Evolutionary conservation across 2,888 invertebrate genomes (phyloP).

Genomic region (Agonopterix arenella): DNA sequence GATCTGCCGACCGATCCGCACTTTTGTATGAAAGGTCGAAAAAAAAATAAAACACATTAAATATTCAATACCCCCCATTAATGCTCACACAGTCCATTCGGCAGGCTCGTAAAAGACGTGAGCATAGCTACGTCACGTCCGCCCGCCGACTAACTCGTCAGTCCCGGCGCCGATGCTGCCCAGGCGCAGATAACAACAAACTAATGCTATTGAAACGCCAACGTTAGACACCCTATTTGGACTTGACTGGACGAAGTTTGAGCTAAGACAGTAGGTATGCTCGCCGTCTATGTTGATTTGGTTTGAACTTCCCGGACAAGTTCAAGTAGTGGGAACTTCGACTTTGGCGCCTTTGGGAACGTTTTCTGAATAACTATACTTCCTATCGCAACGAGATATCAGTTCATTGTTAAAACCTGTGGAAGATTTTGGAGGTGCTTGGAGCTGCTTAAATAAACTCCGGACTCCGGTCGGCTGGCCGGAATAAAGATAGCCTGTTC

Average conservation of each 20-base stretch:
- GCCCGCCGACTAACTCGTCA: conserved; percentile 8
- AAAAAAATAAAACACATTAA: too few species aligned
- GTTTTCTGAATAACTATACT: too few species aligned
- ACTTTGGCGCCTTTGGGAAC: not conserved
- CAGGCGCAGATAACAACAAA: conserved; percentile 15
- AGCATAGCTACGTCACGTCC: not conserved
- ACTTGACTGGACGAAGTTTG: conserved; percentile 12
- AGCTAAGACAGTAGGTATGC: not conserved
- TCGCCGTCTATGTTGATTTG: not conserved
- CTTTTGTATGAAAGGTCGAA: too few species aligned
- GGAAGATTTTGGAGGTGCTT: too few species aligned
- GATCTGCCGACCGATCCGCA: too few species aligned
- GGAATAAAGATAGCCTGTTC: too few species aligned
- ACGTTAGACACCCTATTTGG: conserved; percentile 20
- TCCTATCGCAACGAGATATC: too few species aligned
- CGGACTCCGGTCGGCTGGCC: too few species aligned
- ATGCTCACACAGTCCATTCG: too few species aligned
- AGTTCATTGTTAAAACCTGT: too few species aligned
- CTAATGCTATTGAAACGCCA: conserved; percentile 26
- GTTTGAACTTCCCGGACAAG: conserved; percentile 1
- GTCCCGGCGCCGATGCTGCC: conserved; percentile 18
- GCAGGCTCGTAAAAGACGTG: not conserved
- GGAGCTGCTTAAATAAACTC: too few species aligned
- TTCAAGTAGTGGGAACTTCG: not conserved
- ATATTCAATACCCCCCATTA: too few species aligned